phyloP scores from a whole-genome alignment of 2,113 vertebrate species.

The Taxidea taxus region DNA sequence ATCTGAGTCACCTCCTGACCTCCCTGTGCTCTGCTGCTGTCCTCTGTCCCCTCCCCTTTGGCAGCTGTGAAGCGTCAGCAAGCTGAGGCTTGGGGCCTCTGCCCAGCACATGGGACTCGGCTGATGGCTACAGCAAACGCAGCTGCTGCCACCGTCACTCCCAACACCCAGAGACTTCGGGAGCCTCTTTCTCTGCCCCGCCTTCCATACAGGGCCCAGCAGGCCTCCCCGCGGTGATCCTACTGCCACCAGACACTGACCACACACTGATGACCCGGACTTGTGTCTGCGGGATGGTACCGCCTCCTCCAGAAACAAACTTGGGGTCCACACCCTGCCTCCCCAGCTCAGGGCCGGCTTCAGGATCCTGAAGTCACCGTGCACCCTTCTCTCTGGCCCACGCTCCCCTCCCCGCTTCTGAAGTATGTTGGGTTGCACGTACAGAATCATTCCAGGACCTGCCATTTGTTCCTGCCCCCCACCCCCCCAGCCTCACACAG shows the following conservation, averaged over 20 bases:
- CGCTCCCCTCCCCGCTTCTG: background rate
- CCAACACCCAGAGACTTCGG: background rate
- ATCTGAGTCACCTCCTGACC: background rate
- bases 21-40: background rate
- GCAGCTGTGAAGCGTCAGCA: background rate
- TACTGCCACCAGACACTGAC: background rate
- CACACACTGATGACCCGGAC: rapidly evolving
- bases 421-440: background rate
- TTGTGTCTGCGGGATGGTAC: background rate
- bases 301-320: background rate
- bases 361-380: background rate
- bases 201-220: background rate
- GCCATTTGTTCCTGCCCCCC: background rate
- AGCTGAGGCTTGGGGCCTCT: background rate
- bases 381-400: background rate
- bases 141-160: rapidly evolving
- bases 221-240: background rate
- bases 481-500: background rate
- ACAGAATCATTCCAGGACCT: background rate
- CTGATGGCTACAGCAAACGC: background rate
- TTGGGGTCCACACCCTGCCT: background rate
- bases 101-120: rapidly evolving
- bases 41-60: background rate
- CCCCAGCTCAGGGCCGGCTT: background rate
- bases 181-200: background rate